Evolutionary conservation across 1,140 invertebrate species (phyloP).

Genomic region (Tetragonula clypearis): DNA sequence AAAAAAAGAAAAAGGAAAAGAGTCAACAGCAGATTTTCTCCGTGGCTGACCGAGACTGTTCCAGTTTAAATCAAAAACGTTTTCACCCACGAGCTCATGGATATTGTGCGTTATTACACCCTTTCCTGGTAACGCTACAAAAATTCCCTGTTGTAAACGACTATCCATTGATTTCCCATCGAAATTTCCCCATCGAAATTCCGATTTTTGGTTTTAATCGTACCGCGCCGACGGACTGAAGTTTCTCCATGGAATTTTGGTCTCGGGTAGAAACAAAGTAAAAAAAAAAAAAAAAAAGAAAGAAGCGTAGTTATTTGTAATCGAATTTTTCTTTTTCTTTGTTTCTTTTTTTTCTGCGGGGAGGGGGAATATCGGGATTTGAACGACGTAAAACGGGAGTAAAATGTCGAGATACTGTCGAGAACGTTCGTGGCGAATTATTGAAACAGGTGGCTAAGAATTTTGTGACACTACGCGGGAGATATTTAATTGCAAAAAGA

Average conservation of each 20-base stretch:
- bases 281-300: neutral
- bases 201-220: neutral
- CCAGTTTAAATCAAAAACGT: conserved; percentile 5
- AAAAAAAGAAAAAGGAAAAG: neutral
- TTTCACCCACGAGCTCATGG: neutral
- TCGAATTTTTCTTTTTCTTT: neutral
- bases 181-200: neutral
- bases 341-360: too few species aligned
- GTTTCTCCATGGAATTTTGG: neutral
- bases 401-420: too few species aligned
- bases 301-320: neutral
- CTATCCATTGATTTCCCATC: neutral
- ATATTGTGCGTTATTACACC: too few species aligned
- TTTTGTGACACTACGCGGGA: too few species aligned
- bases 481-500: too few species aligned
- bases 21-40: conserved; percentile 11
- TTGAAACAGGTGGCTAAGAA: too few species aligned
- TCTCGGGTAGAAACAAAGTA: too few species aligned
- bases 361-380: too few species aligned
- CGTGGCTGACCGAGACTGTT: neutral
- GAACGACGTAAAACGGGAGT: too few species aligned
- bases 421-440: too few species aligned
- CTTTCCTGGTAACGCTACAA: neutral
- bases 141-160: neutral
- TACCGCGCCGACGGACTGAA: neutral